These are phyloP conservation scores for Poecile montanus DNA, from an alignment of 2,797 vertebrate species.

Conservation along the genomic window DNA sequence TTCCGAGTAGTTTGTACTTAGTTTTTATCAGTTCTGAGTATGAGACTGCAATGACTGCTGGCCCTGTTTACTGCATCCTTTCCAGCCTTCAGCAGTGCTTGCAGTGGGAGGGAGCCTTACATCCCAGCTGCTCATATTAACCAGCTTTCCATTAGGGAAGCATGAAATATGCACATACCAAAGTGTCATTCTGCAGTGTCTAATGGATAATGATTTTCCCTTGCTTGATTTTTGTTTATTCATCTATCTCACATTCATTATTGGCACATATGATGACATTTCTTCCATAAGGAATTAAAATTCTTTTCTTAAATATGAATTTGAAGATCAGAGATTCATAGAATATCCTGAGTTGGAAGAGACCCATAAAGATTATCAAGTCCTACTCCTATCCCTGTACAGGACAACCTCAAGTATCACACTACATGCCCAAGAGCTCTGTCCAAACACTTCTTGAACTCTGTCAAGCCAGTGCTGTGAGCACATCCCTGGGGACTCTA, in stretches of 20 bases:
- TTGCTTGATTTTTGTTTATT: not conserved
- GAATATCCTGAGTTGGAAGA: not conserved
- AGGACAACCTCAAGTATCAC: not conserved
- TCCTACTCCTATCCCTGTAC: not conserved
- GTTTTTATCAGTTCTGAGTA: not conserved
- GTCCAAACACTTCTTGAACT: not conserved
- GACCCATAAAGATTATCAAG: not conserved
- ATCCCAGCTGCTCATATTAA: not conserved
- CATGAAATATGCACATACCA: no score
- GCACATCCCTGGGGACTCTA: not conserved
- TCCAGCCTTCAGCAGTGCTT: not conserved
- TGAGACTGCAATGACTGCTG: not conserved
- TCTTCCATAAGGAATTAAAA: not conserved
- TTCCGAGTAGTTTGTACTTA: not conserved
- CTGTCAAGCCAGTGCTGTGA: not conserved
- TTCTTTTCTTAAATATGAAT: not conserved
- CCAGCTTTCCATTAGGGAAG: not conserved
- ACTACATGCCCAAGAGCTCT: accelerated
- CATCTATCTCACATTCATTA: not conserved
- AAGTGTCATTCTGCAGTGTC: not conserved
- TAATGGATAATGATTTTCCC: not conserved
- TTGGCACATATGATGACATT: not conserved
- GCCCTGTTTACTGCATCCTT: not conserved
- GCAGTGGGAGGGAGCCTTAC: not conserved
- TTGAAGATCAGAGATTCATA: not conserved